Evolutionary conservation across 2,888 invertebrate genomes (phyloP), one percentile per base, ranked within the genome.

Genomic region (Dryobota labecula): DNA sequence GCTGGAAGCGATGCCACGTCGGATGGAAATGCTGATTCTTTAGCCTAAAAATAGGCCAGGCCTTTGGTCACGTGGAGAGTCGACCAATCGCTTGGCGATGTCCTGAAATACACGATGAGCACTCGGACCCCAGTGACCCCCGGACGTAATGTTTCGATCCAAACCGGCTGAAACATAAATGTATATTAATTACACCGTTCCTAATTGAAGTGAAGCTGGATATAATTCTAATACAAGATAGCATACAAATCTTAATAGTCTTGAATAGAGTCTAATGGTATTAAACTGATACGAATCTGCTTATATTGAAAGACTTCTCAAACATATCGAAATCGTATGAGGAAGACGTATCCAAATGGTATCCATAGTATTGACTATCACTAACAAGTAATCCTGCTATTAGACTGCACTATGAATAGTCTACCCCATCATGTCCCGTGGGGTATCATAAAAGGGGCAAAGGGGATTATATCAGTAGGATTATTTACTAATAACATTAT

Each of bases 401-500:
- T 60, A 73, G 65, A 73, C 18, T 43, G 11, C 60, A 74, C 38
- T 80, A 43, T 49, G 80, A 79, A 79, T 79, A 76, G 56, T 20
- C 33, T 13, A 54, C 43, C 38, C 43, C 18, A 33, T 38, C 43
- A 30, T 11, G 30, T 49, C 74, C 54, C 43, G 15, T 65, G 64
- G 53, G 78, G 1, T 43, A 65, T 38, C 65, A 54, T 72, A 47
- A 49, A 79, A 49, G 49, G 80, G 54, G 58, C 73, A 61, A 49
- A 64, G 11, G 53, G 58, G 64, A 66, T 60, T 79, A 36, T 30
- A 54, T 60, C 24, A 61, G 65, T 24, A 2, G 47, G 74, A 66
- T 73, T 79, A 76, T 73, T 65, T 76, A 56, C 49, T 76, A 73
- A 79, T 79, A 79, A 58, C 43, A 65, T 68, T 76, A 57, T 38